These are phyloP conservation scores for Anagyrus pseudococci DNA, from an alignment of 2,888 invertebrate genomes.

Conservation along the genomic window DNA sequence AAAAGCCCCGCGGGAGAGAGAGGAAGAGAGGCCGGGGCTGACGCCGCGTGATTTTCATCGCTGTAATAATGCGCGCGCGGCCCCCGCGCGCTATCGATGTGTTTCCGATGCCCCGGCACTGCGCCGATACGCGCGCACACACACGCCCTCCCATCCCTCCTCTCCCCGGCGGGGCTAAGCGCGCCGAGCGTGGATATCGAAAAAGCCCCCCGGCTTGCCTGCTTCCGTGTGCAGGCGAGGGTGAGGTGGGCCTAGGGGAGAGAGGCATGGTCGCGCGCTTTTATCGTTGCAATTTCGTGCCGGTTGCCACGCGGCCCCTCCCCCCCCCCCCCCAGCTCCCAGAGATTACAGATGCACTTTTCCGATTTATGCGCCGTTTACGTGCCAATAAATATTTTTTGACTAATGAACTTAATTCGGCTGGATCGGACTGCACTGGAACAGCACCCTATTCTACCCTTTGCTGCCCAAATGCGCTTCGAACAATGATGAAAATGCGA, in stretches of 20 bases:
- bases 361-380: slow-evolving; percentile 38
- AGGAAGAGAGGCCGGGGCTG: neutral
- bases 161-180: no score
- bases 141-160: no score
- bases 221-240: no score
- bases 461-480: no score
- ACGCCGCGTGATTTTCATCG: slow-evolving; percentile 46
- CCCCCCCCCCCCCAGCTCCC: no score
- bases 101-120: slow-evolving; percentile 32
- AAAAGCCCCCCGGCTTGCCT: no score
- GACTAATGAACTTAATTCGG: slow-evolving; percentile 38
- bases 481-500: no score
- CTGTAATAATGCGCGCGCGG: slow-evolving; percentile 44
- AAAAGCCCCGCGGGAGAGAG: slow-evolving; percentile 35
- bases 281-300: slow-evolving; percentile 16
- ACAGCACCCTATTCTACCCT: no score
- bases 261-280: neutral
- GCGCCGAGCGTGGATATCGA: no score
- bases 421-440: slow-evolving; percentile 6
- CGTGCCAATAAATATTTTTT: slow-evolving; percentile 38
- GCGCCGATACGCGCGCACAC: neutral
- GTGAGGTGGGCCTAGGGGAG: no score
- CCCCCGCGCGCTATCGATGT: slow-evolving; percentile 43
- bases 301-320: neutral
- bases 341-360: slow-evolving; percentile 37